These are phyloP conservation scores for Volucella zonaria DNA, from an alignment of 2,888 invertebrate species.

Conservation along the genomic window DNA sequence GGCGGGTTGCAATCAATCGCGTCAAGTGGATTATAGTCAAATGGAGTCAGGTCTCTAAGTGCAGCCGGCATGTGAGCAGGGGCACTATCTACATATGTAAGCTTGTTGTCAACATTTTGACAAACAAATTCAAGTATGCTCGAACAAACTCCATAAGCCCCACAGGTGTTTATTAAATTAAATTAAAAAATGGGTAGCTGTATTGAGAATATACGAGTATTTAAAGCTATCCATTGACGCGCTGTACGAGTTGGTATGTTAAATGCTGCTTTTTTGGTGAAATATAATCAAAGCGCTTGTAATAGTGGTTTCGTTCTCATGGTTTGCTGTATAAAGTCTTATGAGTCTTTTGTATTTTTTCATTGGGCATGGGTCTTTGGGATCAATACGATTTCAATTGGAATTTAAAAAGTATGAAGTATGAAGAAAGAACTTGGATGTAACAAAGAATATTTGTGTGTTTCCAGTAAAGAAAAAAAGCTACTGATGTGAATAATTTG, in stretches of 20 bases:
- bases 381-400: too few species aligned
- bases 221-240: slow-evolving; percentile 31
- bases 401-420: too few species aligned
- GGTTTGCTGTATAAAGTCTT: neutral
- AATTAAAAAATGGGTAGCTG: slow-evolving; percentile 57
- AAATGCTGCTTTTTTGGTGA: neutral
- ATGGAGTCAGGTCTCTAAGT: slow-evolving; percentile 28
- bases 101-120: slow-evolving; percentile 69
- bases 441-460: too few species aligned
- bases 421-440: too few species aligned
- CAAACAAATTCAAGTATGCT: slow-evolving; percentile 57
- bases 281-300: neutral
- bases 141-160: slow-evolving; percentile 41
- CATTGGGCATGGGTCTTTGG: slow-evolving; percentile 28
- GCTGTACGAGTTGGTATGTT: neutral
- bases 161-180: too few species aligned
- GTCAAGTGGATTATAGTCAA: slow-evolving; percentile 10
- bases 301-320: slow-evolving; percentile 13
- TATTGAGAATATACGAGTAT: slow-evolving; percentile 37
- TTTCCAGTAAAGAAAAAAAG: too few species aligned
- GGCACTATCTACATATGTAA: slow-evolving; percentile 28
- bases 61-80: slow-evolving; percentile 34
- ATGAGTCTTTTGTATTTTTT: slow-evolving; percentile 5
- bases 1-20: slow-evolving; percentile 48
- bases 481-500: too few species aligned